Conservation (phyloP, 2,113 vertebrate genomes). For the Fukomys damarensis region DNA sequence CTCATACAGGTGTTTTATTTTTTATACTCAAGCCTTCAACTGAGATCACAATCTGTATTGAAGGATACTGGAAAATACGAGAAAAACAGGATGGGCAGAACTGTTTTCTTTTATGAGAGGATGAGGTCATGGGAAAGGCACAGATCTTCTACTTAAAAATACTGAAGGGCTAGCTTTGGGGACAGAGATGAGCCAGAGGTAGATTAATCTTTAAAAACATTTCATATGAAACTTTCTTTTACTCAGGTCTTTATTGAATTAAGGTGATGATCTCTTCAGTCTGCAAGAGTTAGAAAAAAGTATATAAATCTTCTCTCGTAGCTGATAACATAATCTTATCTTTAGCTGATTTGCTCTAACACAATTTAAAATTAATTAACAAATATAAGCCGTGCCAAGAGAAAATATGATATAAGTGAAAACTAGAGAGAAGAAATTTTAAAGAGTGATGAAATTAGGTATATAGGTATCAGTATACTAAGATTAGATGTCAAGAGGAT, state of each 20-base stretch:
- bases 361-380: not conserved
- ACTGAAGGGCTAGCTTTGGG: not conserved
- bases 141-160: not conserved
- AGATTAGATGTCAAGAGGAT: not conserved
- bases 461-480: not conserved
- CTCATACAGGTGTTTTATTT: not conserved
- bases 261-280: not conserved
- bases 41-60: not conserved
- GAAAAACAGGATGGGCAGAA: not conserved
- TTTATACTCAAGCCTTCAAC: not conserved
- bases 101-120: not conserved
- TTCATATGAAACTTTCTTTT: not conserved
- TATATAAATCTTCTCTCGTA: not conserved
- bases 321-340: not conserved
- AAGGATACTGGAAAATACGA: not conserved
- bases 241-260: not conserved
- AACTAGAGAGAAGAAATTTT: not conserved
- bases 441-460: not conserved
- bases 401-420: not conserved
- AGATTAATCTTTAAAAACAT: not conserved
- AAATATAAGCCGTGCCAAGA: not conserved
- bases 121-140: not conserved
- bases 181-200: not conserved
- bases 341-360: not conserved
- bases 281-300: not conserved